A percentile compares a stretch with the other conserved stretches of the same genome.
Conservation (phyloP, 2,797 vertebrate species). For the Ambastaia sidthimunki region DNA sequence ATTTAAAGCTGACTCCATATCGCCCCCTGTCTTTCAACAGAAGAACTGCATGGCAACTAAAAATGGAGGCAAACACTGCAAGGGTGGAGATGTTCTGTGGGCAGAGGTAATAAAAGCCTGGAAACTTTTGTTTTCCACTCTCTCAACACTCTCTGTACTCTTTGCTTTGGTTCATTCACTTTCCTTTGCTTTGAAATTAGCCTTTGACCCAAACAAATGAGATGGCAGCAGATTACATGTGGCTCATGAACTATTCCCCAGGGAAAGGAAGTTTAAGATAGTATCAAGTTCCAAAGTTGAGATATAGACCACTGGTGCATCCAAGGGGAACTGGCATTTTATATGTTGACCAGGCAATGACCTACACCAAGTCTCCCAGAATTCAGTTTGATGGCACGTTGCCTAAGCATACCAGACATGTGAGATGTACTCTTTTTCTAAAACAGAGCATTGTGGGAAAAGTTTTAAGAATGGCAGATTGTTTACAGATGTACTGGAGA, state of each 20-base stretch:
- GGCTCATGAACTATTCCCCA: conserved; percentile 20
- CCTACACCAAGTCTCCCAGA: conserved; percentile 5
- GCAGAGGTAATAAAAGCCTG: conserved; percentile 36
- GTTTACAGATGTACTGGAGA: background rate
- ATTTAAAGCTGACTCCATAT: conserved; percentile 50
- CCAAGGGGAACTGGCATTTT: conserved; percentile 13
- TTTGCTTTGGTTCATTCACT: conserved; percentile 32
- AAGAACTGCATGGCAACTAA: background rate
- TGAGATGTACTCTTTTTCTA: background rate
- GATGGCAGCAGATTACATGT: conserved; percentile 24
- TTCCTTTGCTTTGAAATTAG: conserved; percentile 16
- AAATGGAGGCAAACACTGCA: conserved; percentile 6
- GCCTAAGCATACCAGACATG: background rate
- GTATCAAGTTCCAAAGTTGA: conserved; percentile 23
- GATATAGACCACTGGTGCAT: conserved; percentile 2
- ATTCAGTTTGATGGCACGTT: background rate
- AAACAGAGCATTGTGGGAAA: background rate
- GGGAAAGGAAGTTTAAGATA: conserved; percentile 7
- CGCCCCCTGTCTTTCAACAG: conserved; percentile 16
- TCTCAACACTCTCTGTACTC: conserved; percentile 15
- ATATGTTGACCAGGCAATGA: conserved; percentile 11
- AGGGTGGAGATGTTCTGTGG: conserved; percentile 42
- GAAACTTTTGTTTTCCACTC: conserved; percentile 44
- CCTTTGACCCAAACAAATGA: conserved; percentile 7
- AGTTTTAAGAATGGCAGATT: background rate